Base-by-base conservation (phyloP, 2,113 vertebrate species). In the Athene cunicularia region DNA sequence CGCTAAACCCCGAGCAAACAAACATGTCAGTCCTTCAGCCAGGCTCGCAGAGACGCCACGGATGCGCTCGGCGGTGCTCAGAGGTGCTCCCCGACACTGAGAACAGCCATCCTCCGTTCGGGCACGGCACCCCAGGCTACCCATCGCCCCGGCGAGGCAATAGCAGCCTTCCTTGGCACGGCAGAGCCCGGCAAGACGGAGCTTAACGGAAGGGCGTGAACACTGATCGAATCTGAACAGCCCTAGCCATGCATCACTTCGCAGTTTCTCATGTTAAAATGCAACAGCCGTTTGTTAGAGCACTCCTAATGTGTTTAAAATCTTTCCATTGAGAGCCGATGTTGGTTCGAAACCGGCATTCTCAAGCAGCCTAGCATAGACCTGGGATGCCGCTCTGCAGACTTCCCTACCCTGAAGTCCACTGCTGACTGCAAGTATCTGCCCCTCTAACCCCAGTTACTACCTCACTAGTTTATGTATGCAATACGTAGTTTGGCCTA, bases 211-310 rank as follows among this genome's bases (percentile, higher is more conserved):
- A 74, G 45, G 52, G 62, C 10, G 5, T 71, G 75, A 90, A 93
- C 33, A 11, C 86, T 90, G 80, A 93, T 84, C 76, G 86, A 84
- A 87, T 67, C 59, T 85, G 68, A 94, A 43, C 86, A 80, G 73
- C 74, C 77, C 16, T 33, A 76, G 68, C 68, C 83, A 56, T 11
- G 79, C 90, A 90, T 83, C 90, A 67, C 90, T 90, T 66, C 30
- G 73, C 77, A 88, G 94, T 80, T 80, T 90, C 93, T 90, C 41
- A 23, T 47, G 41, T 90, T 71, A 80, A 94, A 90, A 84, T 8
- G 28, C 41, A 83, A 45, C 41, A 53, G 79, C 63, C 53, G 53
- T 87, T 94, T 93, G 86, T 33, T 68, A 67, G 58, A 84, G 47
- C 82, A 53, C n/a, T 87, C 47, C 55, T 93, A 87, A 80, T 47